Conservation (phyloP, 2,113 vertebrate genomes). For the Pelodiscus sinensis region DNA sequence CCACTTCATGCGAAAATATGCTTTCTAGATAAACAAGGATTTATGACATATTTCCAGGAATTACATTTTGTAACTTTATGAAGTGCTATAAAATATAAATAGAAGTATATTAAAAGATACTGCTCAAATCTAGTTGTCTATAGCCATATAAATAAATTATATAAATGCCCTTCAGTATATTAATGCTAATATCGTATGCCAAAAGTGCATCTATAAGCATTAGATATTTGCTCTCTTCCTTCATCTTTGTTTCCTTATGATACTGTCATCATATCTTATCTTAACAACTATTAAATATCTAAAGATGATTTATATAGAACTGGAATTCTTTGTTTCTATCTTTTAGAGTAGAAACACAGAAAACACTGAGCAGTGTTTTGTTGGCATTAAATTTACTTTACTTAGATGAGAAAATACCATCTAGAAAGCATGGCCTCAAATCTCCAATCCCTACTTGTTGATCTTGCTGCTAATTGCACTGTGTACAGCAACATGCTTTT, state of each 20-base stretch:
- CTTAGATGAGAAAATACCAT: not conserved
- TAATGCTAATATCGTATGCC: not conserved
- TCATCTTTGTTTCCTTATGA: not conserved
- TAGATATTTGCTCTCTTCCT: not conserved
- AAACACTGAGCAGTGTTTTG: not conserved
- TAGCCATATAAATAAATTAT: not conserved
- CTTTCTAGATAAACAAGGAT: not conserved
- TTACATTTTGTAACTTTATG: not conserved
- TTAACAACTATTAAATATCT: not conserved
- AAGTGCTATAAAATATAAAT: not conserved
- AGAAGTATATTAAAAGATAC: not conserved
- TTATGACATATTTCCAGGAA: not conserved
- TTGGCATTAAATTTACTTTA: not conserved
- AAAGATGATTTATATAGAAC: not conserved
- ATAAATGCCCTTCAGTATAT: not conserved
- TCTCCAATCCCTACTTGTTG: not conserved
- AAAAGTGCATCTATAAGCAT: not conserved
- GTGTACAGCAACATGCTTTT: not conserved
- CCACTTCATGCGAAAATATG: not conserved
- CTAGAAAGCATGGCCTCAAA: not conserved
- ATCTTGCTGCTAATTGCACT: not conserved
- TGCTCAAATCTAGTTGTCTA: not conserved
- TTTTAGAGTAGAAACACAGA: constrained; percentile 21
- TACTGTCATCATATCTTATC: not conserved
- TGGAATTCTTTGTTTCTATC: not conserved